Percentiles rank a stretch among this genome's conserved stretches.
These are phyloP conservation scores for Lasiommata megera DNA, from an alignment of 2,888 invertebrate species.

Conservation along the genomic window DNA sequence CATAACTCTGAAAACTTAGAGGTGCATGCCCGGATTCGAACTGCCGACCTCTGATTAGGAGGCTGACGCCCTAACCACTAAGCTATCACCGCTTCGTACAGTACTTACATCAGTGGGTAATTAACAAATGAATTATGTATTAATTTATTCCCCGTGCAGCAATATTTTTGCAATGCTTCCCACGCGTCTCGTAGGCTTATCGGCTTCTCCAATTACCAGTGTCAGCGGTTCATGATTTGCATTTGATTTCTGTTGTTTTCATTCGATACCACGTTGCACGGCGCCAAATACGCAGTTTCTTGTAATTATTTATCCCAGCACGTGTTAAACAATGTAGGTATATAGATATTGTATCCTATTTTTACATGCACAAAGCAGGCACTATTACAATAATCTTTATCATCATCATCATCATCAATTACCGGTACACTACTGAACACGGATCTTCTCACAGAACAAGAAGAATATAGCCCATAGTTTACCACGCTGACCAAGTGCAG, in stretches of 20 bases:
- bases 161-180: slow-evolving; percentile 51
- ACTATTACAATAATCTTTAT: no score
- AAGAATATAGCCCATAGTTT: no score
- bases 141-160: slow-evolving; percentile 43
- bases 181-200: slow-evolving; percentile 53
- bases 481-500: no score
- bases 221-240: slow-evolving; percentile 47
- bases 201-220: slow-evolving; percentile 51
- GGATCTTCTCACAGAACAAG: no score
- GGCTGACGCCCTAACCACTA: no score
- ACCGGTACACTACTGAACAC: no score
- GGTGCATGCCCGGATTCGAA: no score
- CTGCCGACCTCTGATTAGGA: no score
- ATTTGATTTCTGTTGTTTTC: slow-evolving; percentile 36
- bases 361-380: background rate
- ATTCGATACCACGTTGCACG: slow-evolving; percentile 25
- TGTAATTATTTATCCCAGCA: slow-evolving; percentile 25
- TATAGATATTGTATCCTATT: background rate
- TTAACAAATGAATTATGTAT: background rate
- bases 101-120: no score
- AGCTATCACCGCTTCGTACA: no score
- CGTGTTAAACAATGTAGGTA: slow-evolving; percentile 24
- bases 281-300: slow-evolving; percentile 29
- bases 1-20: no score
- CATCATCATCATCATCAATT: no score